Evolutionary conservation across 2,113 vertebrate species (phyloP).

Genomic region (Hypocryptadius cinnamomeus): DNA sequence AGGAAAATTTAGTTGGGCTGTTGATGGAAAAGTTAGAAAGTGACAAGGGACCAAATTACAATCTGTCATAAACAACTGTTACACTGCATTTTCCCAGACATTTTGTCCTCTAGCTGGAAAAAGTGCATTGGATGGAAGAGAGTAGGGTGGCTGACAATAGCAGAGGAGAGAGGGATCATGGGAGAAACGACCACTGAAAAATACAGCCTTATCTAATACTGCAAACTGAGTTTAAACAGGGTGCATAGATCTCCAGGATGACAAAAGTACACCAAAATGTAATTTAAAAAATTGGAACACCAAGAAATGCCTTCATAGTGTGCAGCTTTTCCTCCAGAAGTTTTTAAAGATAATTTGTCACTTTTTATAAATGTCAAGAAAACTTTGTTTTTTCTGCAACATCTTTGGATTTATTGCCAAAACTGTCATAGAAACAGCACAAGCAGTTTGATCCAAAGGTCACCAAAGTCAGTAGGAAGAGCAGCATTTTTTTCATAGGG

Average conservation of each 20-base stretch:
- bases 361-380: not conserved
- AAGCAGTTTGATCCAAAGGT: constrained; percentile 21
- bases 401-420: not conserved
- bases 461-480: not conserved
- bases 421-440: not conserved
- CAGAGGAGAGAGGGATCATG: not conserved
- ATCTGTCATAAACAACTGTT: not conserved
- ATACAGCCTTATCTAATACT: not conserved
- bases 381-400: not conserved
- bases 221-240: not conserved
- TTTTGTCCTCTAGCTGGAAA: not conserved
- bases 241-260: not conserved
- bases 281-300: not conserved
- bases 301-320: not conserved
- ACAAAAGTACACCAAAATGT: not conserved
- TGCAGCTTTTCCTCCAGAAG: not conserved
- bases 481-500: not conserved
- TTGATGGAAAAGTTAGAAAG: not conserved
- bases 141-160: not conserved
- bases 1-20: not conserved
- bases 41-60: not conserved
- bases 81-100: not conserved
- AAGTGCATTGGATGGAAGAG: not conserved
- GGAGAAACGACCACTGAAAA: not conserved
- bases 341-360: not conserved